A percentile compares a stretch with the other conserved stretches of the same genome.
Conservation (phyloP, 2,113 vertebrate genomes). For the Ciconia maguari region DNA sequence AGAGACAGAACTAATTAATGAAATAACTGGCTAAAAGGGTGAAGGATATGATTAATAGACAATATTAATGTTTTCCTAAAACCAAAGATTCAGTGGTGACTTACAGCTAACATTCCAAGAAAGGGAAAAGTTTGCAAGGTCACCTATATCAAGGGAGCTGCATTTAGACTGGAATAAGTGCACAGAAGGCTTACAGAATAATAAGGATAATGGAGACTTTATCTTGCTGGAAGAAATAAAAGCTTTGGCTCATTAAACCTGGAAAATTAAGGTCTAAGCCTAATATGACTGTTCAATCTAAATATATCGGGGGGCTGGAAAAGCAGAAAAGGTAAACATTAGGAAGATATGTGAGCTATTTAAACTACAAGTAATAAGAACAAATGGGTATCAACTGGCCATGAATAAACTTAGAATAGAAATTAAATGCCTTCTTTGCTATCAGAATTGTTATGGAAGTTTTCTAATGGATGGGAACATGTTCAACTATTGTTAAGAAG, state of each 20-base stretch:
- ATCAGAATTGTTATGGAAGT: not conserved
- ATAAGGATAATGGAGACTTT: not conserved
- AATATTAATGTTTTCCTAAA: not conserved
- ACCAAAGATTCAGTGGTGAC: not conserved
- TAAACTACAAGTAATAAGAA: not conserved
- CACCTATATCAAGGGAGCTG: not conserved
- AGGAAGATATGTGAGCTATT: not conserved
- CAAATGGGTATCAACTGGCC: not conserved
- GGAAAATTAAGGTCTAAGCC: not conserved
- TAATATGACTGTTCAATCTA: not conserved
- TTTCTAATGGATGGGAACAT: not conserved
- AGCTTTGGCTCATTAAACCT: constrained; percentile 8
- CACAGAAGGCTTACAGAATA: not conserved
- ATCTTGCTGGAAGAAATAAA: constrained; percentile 18
- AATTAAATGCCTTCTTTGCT: not conserved
- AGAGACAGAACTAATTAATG: not conserved
- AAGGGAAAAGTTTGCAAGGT: not conserved
- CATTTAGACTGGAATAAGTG: not conserved
- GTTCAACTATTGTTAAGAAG: not conserved
- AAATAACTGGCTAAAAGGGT: not conserved
- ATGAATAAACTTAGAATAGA: not conserved
- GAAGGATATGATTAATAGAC: not conserved
- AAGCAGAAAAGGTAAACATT: not conserved
- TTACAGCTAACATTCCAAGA: not conserved
- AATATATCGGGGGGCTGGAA: not conserved